These are phyloP conservation scores for Rostratula benghalensis DNA, from an alignment of 2,113 vertebrate species.

Conservation along the genomic window DNA sequence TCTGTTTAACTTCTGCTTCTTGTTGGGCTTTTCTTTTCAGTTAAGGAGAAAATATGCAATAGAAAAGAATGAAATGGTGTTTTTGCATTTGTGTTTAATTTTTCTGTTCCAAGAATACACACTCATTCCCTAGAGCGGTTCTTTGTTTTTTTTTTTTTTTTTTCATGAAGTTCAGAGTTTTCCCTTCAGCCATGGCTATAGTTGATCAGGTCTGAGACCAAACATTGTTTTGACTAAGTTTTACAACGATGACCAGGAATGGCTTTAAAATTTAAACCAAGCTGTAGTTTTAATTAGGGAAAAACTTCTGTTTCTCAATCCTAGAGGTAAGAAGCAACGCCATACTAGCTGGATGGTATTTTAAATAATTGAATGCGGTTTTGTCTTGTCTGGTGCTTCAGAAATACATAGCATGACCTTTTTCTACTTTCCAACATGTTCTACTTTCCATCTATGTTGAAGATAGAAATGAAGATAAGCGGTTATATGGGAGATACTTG, in stretches of 20 bases:
- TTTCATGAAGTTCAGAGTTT: background rate
- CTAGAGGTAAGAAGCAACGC: background rate
- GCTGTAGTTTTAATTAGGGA: background rate
- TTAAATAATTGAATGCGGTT: background rate
- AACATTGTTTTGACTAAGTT: background rate
- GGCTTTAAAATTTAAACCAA: background rate
- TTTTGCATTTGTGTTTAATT: background rate
- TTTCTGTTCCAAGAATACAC: background rate
- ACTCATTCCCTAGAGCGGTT: background rate
- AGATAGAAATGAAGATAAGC: background rate
- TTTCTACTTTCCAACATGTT: background rate
- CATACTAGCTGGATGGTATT: background rate
- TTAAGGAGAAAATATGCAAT: background rate
- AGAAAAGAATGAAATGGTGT: background rate
- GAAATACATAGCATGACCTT: background rate
- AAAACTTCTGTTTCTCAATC: background rate
- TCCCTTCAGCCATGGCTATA: background rate
- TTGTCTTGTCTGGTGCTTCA: background rate
- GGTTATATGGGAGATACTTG: background rate
- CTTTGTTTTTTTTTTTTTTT: background rate
- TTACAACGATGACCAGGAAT: background rate
- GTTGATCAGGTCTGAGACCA: background rate
- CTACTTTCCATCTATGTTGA: background rate
- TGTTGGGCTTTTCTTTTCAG: background rate
- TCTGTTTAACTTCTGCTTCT: constrained; percentile 37